Evolutionary conservation across 1,140 invertebrate species (phyloP), one percentile per base, ranked within the genome.

Genomic region (Acromyrmex echinatior): DNA sequence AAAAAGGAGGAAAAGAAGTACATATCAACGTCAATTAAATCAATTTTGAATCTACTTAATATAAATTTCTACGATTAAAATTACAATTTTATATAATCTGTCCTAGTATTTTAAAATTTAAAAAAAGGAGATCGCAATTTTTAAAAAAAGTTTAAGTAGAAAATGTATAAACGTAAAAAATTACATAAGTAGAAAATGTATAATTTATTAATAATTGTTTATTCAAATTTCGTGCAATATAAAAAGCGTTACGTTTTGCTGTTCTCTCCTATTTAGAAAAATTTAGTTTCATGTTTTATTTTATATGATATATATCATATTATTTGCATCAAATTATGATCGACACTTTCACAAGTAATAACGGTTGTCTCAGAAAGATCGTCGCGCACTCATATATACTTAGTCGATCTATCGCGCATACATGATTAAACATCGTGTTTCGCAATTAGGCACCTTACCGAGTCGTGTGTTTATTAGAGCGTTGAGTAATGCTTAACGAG

Each of bases 391-490:
- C 88, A 65, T 89, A 87, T 45, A 45, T 45, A 90, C 45, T 31
- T 7, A 58, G 56, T 9, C 35, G 74, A 45, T 65, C 31, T 62
- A 80, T 21, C 35, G 12, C 39, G n/a, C 31, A 16, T 3, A 12
- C 18, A 21, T 62, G 60, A 65, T 84, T 84, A 21, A 80, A 63
- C 31, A 66, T 73, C 56, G 53, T 25, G 31, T 90, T 90, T 89
- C 85, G 66, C 74, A 90, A 90, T 87, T 90, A 84, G 56, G 56
- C 39, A 28, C 49, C 78, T 80, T 76, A 85, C 70, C 25, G 62
- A 56, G 74, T 66, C 51, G 14, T 10, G 39, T 25, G 66, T 73
- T 87, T 87, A 87, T 31, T 70, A 87, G 68, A 82, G 66, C 86
- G 86, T 87, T 87, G 78, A 87, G 86, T 68, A 84, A 84, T 28